Evolutionary conservation across 2,888 invertebrate species (phyloP), one percentile per base, ranked within the genome.

Genomic region (Halictus ligatus): DNA sequence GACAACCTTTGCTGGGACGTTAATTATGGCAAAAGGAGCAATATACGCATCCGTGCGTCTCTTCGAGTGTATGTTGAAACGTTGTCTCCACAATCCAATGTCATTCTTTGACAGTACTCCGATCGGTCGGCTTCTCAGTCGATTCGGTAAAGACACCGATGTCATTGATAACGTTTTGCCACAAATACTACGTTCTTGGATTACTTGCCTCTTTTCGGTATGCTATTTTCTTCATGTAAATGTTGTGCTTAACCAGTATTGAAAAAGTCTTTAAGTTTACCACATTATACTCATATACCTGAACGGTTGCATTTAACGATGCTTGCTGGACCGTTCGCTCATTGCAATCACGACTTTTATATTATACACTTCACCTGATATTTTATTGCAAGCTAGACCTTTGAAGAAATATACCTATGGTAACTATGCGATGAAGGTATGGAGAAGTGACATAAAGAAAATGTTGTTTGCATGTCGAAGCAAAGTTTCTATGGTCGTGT

Each of bases 41-140:
- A 94, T 97, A 91, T 95, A 95, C 89, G 97, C 97, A 81, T 96
- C 97, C 84, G 95, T 95, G 91, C 94, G 94, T 90, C 96, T 97
- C 90, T 97, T 97, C 94, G 95, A 95, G 91, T 92, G 93, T 87
- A 95, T 97, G 91, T 95, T 97, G 89, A 90, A 93, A 78, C 95
- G 96, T 91, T 95, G 97, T 89, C 95, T 97, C 79, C 96, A 96
- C 91, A 96, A 96, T 92, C 97, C 97, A 85, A 96, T 97, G 95
- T 96, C 96, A 89, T 97, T 97, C 95, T 97, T 97, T 95, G 97
- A 97, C 94, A 96, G 96, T 89, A 97, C 97, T 89, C 97, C 97
- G 12, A 92, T 96, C 87, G 97, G 97, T 93, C 96, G 97, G 93
- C 96, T 97, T 90, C 95, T 97, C 78, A 97, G 97, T 95, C 96